These are phyloP conservation scores for Anoplopoma fimbria DNA, from an alignment of 2,113 vertebrate species.

Conservation along the genomic window DNA sequence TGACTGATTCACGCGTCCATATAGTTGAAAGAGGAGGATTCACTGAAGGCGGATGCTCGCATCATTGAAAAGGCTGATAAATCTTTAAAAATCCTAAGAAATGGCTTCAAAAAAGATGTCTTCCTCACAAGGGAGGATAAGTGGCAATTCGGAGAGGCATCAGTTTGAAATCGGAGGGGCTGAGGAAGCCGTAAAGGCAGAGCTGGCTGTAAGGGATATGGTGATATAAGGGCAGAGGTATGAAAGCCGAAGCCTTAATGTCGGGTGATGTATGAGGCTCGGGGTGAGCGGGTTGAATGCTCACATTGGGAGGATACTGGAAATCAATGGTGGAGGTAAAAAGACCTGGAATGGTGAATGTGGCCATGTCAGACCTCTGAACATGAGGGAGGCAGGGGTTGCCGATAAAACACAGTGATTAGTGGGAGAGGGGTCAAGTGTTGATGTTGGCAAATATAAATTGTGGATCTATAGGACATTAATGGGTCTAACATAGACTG, in stretches of 20 bases:
- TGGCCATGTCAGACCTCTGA: conserved; percentile 30
- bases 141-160: conserved; percentile 45
- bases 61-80: conserved; percentile 46
- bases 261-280: conserved; percentile 54
- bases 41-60: conserved; percentile 10
- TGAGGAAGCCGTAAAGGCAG: conserved; percentile 46
- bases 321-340: conserved; percentile 65
- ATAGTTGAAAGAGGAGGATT: conserved; percentile 26
- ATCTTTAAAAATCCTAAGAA: conserved; percentile 44
- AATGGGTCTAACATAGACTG: conserved; percentile 47
- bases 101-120: conserved; percentile 40
- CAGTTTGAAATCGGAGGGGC: conserved; percentile 36
- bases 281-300: conserved; percentile 49
- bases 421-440: conserved; percentile 42
- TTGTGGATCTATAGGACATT: conserved; percentile 29
- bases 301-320: conserved; percentile 25
- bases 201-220: conserved; percentile 36
- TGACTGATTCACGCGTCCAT: conserved; percentile 44
- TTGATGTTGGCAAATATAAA: conserved; percentile 43
- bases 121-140: conserved; percentile 38
- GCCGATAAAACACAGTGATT: conserved; percentile 63
- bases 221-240: conserved; percentile 59
- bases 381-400: conserved; percentile 42
- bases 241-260: conserved; percentile 70
- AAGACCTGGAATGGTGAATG: conserved; percentile 35